Evolutionary conservation across 1,140 invertebrate species (phyloP).

Genomic region (Limonius californicus): DNA sequence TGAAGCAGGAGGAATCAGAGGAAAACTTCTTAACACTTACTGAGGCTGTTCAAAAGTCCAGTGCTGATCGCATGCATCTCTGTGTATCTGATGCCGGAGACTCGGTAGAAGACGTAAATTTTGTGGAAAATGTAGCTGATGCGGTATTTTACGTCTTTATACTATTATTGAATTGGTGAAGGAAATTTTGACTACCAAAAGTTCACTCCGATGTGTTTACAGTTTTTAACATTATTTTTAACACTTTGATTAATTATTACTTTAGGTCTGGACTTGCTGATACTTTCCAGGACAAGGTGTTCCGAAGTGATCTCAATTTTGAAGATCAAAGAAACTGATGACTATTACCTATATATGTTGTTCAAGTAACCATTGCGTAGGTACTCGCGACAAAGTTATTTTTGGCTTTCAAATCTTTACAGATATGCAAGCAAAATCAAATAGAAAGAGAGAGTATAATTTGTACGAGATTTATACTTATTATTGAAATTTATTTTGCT

Average conservation of each 20-base stretch:
- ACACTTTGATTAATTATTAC: constrained; percentile 8
- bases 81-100: constrained; percentile 96
- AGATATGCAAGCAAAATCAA: no score
- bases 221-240: not conserved
- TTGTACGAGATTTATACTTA: no score
- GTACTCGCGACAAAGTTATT: no score
- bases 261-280: constrained; percentile 44
- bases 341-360: constrained; percentile 81
- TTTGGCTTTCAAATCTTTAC: no score
- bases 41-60: constrained; percentile 90
- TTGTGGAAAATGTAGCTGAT: constrained; percentile 91
- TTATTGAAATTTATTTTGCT: no score
- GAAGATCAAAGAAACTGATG: constrained; percentile 79
- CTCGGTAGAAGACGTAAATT: constrained; percentile 98
- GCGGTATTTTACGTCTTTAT: constrained; percentile 90
- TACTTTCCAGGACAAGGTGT: constrained; percentile 90
- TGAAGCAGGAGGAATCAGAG: constrained; percentile 93
- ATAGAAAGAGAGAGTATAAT: no score
- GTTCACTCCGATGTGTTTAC: constrained; percentile 57
- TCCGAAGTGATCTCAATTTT: constrained; percentile 90
- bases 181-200: constrained; percentile 70
- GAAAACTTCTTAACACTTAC: constrained; percentile 95
- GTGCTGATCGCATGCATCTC: constrained; percentile 93
- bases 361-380: constrained; percentile 94
- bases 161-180: constrained; percentile 96